Conservation (phyloP, 2,888 invertebrate genomes). For the Sminthurinus aureus region DNA sequence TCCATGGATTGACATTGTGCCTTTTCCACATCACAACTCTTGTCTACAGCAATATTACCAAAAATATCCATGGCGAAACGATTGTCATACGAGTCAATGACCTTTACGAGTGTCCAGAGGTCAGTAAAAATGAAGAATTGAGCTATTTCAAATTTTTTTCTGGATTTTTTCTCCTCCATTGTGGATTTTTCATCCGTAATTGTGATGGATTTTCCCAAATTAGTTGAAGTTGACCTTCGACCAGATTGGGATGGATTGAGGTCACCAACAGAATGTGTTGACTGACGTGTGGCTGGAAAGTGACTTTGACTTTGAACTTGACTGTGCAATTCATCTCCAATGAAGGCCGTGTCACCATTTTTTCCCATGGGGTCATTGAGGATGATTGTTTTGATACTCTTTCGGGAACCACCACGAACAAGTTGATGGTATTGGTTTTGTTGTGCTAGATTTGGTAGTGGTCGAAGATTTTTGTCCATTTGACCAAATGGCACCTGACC, state of each 20-base stretch:
- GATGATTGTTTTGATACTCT: no score
- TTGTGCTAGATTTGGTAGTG: no score
- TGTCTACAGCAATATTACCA: conserved; percentile 52
- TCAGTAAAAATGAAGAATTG: conserved; percentile 50
- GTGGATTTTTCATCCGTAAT: no score
- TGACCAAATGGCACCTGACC: no score
- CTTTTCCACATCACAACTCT: conserved; percentile 6
- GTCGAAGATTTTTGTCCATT: no score
- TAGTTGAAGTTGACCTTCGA: not conserved
- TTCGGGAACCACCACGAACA: no score
- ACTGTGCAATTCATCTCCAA: no score
- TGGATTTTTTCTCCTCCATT: not conserved
- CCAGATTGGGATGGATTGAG: not conserved
- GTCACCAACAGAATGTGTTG: not conserved
- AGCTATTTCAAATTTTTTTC: conserved; percentile 20
- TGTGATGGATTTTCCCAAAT: no score
- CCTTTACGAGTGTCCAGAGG: conserved; percentile 48
- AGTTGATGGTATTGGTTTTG: no score
- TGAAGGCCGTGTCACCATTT: no score
- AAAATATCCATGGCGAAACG: conserved; percentile 52
- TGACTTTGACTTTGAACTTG: no score
- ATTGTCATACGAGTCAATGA: conserved; percentile 53
- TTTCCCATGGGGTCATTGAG: no score
- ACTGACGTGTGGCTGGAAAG: not conserved
- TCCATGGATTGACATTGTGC: conserved; percentile 16